Evolutionary conservation across 1,140 invertebrate species (phyloP).

Genomic region (Pristionchus pacificus): DNA sequence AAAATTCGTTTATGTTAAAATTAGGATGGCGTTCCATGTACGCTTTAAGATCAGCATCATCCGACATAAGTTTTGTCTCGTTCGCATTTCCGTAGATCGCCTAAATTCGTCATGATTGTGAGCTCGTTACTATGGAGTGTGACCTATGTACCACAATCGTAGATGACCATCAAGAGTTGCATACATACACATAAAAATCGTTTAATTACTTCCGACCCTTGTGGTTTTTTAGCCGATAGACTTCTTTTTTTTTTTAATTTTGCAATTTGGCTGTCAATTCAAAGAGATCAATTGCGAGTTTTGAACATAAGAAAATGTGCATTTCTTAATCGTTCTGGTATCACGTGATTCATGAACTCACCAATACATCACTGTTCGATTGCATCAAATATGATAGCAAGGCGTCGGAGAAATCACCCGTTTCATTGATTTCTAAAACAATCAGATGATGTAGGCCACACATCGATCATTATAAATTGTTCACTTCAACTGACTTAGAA

Average conservation of each 20-base stretch:
- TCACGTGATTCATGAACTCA: neutral
- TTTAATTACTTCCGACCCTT: no score
- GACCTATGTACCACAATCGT: no score
- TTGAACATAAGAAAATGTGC: neutral
- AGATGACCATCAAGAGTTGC: neutral
- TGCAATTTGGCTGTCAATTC: neutral
- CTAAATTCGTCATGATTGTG: no score
- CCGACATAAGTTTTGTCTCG: neutral
- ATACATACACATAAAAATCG: neutral
- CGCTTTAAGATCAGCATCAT: neutral
- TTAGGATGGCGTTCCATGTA: neutral
- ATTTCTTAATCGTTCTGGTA: neutral
- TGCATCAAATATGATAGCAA: neutral
- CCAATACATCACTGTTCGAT: neutral
- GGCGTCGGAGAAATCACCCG: neutral
- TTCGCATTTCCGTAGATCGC: neutral
- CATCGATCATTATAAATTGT: neutral
- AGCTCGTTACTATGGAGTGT: no score
- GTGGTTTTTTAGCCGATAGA: no score
- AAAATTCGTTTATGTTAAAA: neutral
- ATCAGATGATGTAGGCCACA: neutral
- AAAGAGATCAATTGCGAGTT: neutral
- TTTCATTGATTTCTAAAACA: neutral
- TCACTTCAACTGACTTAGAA: constrained; percentile 3
- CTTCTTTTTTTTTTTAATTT: no score